phyloP scores from a whole-genome alignment of 2,113 vertebrate species.

The Tragelaphus imberbis region DNA sequence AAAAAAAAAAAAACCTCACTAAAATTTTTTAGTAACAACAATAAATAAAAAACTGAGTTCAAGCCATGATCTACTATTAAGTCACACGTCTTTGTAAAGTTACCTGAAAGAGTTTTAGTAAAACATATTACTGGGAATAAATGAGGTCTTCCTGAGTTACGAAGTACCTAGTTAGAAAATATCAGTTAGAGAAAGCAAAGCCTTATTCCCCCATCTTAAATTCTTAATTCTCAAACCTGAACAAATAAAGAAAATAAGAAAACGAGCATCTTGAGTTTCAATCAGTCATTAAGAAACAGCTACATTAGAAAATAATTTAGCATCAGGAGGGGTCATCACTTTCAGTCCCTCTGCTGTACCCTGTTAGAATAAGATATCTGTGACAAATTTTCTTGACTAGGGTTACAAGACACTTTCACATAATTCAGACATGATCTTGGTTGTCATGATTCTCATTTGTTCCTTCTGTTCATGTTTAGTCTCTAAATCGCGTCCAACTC shows the following conservation, averaged over 20 bases:
- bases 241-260: conserved; percentile 21
- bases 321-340: neutral
- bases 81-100: conserved; percentile 66
- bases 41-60: conserved; percentile 62
- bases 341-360: neutral
- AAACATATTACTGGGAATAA: conserved; percentile 70
- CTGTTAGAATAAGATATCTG: neutral
- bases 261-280: neutral
- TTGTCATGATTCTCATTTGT: neutral
- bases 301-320: neutral
- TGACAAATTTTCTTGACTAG: neutral
- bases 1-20: conserved; percentile 69
- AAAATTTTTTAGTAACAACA: conserved; percentile 58
- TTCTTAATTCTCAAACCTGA: conserved; percentile 46
- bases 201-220: conserved; percentile 40
- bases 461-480: neutral
- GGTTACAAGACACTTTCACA: neutral
- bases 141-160: conserved; percentile 55
- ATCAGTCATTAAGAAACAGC: neutral
- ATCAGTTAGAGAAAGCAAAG: conserved; percentile 69
- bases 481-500: neutral
- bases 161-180: conserved; percentile 70
- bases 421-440: neutral
- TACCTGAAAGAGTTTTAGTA: conserved; percentile 72
- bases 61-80: conserved; percentile 63